Percentiles rank a stretch among this genome's conserved stretches.
These are phyloP conservation scores for Acestrorhynchus altus DNA, from an alignment of 2,797 vertebrate species.

Conservation along the genomic window DNA sequence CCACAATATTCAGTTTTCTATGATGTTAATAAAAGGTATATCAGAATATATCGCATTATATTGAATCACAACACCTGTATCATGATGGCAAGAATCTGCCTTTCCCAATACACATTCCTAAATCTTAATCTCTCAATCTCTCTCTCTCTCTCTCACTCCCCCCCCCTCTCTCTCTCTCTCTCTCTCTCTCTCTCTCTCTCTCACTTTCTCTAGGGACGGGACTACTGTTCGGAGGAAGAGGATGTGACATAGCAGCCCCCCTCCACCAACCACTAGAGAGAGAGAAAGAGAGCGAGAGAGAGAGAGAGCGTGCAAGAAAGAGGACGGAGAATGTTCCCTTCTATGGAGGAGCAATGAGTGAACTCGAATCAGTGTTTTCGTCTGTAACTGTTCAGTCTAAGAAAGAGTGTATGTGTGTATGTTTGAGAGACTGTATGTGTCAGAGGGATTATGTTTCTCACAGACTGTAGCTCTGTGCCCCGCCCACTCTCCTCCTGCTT, in stretches of 20 bases:
- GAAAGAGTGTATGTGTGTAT: slow-evolving; percentile 48
- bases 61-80: no score
- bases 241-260: slow-evolving; percentile 78
- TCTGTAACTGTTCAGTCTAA: slow-evolving; percentile 58
- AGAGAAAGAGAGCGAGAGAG: slow-evolving; percentile 64
- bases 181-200: not conserved
- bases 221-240: slow-evolving; percentile 95
- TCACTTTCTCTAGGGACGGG: slow-evolving; percentile 82
- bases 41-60: no score
- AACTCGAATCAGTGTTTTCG: slow-evolving; percentile 71
- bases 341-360: slow-evolving; percentile 47
- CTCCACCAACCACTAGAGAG: slow-evolving; percentile 62
- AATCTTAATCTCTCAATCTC: no score
- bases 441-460: slow-evolving; percentile 61
- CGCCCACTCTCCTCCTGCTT: slow-evolving; percentile 49
- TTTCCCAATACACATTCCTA: no score
- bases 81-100: no score
- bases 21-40: no score
- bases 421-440: slow-evolving; percentile 32
- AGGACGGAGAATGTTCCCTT: slow-evolving; percentile 57
- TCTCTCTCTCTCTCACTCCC: no score
- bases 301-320: slow-evolving; percentile 55
- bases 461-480: slow-evolving; percentile 62
- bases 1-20: no score
- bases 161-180: not conserved